Conservation (phyloP, 1,140 invertebrate genomes). For the Cryptotermes secundus region DNA sequence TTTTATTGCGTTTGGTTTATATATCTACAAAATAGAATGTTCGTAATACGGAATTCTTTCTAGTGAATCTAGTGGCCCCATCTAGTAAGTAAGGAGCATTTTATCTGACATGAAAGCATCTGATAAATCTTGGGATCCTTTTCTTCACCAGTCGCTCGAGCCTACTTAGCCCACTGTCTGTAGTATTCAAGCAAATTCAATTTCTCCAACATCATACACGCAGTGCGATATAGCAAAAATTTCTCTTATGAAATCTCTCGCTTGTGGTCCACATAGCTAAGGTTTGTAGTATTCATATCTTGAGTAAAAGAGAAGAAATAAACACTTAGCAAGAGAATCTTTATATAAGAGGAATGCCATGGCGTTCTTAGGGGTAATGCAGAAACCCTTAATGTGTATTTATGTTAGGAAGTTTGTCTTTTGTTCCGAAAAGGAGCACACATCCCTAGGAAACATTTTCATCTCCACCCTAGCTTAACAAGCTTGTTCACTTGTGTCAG, state of each 20-base stretch:
- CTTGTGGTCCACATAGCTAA: not conserved
- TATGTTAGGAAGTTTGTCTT: slow-evolving; percentile 7
- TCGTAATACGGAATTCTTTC: too few relatives aligned
- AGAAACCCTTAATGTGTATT: not conserved
- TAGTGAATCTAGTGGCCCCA: too few relatives aligned
- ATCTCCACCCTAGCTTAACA: not conserved
- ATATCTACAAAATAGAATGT: too few relatives aligned
- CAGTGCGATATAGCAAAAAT: not conserved
- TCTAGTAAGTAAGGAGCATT: not conserved
- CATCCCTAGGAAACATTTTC: not conserved
- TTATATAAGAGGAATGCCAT: not conserved
- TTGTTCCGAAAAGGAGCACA: not conserved
- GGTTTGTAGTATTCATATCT: not conserved
- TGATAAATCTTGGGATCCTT: not conserved
- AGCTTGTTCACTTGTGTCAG: not conserved
- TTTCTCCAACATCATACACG: not conserved
- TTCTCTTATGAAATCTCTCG: not conserved
- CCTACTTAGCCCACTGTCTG: not conserved
- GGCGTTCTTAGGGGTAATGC: not conserved
- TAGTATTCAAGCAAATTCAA: not conserved
- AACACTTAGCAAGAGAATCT: not conserved
- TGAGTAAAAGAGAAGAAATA: not conserved
- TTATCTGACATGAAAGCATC: not conserved
- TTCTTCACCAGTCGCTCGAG: not conserved
- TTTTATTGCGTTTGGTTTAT: too few relatives aligned